A percentile compares a stretch with the other conserved stretches of the same genome.
Evolutionary conservation across 2,113 vertebrate genomes (phyloP).

Genomic region (Pao palembangensis): DNA sequence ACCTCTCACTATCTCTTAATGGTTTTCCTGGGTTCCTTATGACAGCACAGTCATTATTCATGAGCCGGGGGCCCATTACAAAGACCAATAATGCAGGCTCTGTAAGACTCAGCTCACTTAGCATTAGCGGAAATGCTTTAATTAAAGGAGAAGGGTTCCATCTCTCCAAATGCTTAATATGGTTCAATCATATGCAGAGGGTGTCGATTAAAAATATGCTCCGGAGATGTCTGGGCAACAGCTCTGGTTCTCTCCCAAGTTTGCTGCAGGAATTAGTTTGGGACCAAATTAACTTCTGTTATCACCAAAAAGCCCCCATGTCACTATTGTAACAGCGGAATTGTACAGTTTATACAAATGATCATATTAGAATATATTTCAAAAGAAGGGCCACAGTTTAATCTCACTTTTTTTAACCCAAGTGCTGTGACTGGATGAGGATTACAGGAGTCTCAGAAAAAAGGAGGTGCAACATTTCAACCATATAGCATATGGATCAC

Average conservation of each 20-base stretch:
- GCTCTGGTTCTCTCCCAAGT: constrained; percentile 10
- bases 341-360: too few species aligned
- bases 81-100: constrained; percentile 38
- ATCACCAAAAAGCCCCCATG: too few species aligned
- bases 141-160: constrained; percentile 54
- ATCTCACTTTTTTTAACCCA: too few species aligned
- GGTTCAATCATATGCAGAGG: constrained; percentile 28
- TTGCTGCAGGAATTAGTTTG: background rate
- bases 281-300: too few species aligned
- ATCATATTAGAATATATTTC: too few species aligned
- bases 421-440: too few species aligned
- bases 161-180: constrained; percentile 1
- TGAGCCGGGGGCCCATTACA: constrained; percentile 41
- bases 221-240: constrained; percentile 54
- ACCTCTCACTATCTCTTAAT: constrained; percentile 56
- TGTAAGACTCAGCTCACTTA: constrained; percentile 31
- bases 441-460: too few species aligned
- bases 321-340: too few species aligned
- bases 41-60: constrained; percentile 64
- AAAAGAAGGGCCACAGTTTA: too few species aligned
- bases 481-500: background rate
- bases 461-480: too few species aligned
- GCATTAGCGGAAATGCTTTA: constrained; percentile 44
- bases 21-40: constrained; percentile 53
- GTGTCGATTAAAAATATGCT: constrained; percentile 23